Conservation (phyloP, 2,113 vertebrate genomes). For the Phoenicopterus ruber region DNA sequence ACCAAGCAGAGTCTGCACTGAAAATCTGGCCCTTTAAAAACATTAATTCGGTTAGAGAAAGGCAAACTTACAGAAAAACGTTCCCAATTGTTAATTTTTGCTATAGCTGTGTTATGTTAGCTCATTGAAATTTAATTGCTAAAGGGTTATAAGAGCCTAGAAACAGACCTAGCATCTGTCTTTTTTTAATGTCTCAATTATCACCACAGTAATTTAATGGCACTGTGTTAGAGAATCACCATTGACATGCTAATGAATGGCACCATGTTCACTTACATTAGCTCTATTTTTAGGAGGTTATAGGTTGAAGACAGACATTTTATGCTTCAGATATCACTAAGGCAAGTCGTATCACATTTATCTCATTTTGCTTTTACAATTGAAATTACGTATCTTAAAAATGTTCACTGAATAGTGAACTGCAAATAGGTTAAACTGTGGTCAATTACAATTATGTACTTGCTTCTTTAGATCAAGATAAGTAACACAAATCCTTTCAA, state of each 20-base stretch:
- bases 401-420: slow-evolving; percentile 35
- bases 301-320: slow-evolving; percentile 57
- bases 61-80: slow-evolving; percentile 23
- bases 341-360: not conserved
- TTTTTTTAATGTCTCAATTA: slow-evolving; percentile 75
- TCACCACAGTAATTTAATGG: slow-evolving; percentile 73
- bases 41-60: not conserved
- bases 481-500: slow-evolving; percentile 9
- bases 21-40: not conserved
- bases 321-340: slow-evolving; percentile 45
- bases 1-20: not conserved
- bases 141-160: slow-evolving; percentile 68
- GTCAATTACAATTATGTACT: slow-evolving; percentile 49
- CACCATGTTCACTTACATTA: slow-evolving; percentile 53
- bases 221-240: slow-evolving; percentile 53
- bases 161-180: slow-evolving; percentile 69
- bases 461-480: slow-evolving; percentile 25
- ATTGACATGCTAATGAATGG: slow-evolving; percentile 72
- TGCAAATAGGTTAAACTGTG: slow-evolving; percentile 40
- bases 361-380: not conserved
- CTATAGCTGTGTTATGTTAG: slow-evolving; percentile 61
- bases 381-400: slow-evolving; percentile 4
- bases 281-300: slow-evolving; percentile 61
- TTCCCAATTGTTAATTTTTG: slow-evolving; percentile 64
- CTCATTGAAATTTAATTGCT: slow-evolving; percentile 74